Percentiles rank a stretch among this genome's conserved stretches.
Evolutionary conservation across 64 coral and sea anemone species (phyloP).

Genomic region (Porites australiensis): DNA sequence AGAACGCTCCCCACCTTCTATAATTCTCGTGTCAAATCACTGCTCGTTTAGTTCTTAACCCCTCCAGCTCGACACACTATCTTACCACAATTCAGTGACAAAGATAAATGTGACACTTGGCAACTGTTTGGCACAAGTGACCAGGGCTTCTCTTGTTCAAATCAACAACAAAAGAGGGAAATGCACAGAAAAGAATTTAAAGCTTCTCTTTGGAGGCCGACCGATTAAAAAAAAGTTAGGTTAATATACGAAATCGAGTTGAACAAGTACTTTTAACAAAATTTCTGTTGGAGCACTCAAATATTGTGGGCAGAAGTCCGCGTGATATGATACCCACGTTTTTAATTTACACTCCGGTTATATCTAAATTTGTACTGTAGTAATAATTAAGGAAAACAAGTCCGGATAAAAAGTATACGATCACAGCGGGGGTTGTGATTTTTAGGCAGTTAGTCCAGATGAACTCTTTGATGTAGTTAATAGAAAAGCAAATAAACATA

Average conservation of each 20-base stretch:
- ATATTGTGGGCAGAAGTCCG: background rate
- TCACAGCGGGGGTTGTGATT: constrained; percentile 37
- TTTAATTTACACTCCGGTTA: background rate
- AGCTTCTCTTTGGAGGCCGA: background rate
- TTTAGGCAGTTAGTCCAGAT: constrained; percentile 18
- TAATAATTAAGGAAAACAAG: background rate
- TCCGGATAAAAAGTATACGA: background rate
- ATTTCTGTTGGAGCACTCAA: constrained; percentile 2
- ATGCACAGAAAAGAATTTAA: background rate
- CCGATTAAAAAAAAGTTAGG: background rate
- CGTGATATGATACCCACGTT: background rate
- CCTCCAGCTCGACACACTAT: constrained; percentile 18
- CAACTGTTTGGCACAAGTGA: background rate
- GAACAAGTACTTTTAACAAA: constrained; percentile 2
- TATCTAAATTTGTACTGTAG: background rate
- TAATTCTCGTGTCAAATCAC: background rate
- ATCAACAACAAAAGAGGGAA: background rate
- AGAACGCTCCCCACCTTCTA: no score
- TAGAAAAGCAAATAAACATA: constrained; percentile 56
- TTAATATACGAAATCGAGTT: background rate
- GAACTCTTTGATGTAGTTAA: constrained; percentile 9
- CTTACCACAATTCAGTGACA: background rate
- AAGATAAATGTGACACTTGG: background rate
- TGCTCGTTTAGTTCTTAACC: background rate
- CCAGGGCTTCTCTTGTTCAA: background rate